Percentiles rank a stretch among this genome's conserved stretches.
Conservation (phyloP, 2,797 vertebrate species). For the Syngnathus rostellatus region DNA sequence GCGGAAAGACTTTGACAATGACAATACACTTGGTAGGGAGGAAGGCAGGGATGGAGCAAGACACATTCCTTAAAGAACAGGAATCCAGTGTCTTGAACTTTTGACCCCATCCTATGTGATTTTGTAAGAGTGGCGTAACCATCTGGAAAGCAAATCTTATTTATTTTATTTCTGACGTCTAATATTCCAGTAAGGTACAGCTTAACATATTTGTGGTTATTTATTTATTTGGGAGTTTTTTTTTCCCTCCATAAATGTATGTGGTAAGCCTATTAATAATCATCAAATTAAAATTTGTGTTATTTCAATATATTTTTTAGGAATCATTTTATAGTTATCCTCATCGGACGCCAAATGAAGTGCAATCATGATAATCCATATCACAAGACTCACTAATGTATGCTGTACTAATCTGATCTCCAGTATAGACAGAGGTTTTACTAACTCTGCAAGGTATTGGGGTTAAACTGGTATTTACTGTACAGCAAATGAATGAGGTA, state of each 20-base stretch:
- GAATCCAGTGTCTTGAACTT: slow-evolving; percentile 30
- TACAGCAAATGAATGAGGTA: not conserved
- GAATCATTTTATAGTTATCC: not conserved
- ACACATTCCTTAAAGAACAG: slow-evolving; percentile 32
- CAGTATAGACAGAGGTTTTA: not conserved
- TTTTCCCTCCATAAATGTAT: not conserved
- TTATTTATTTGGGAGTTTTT: no score
- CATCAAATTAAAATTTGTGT: not conserved
- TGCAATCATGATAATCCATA: slow-evolving; percentile 31
- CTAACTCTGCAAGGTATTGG: slow-evolving; percentile 30
- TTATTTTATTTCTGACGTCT: not conserved
- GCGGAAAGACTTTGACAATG: slow-evolving; percentile 57
- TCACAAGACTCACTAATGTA: slow-evolving; percentile 35
- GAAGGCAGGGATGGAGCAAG: slow-evolving; percentile 16
- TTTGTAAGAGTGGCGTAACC: not conserved
- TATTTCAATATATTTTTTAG: not conserved
- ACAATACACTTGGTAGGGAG: slow-evolving; percentile 28
- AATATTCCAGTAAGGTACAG: no score
- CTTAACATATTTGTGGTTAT: not conserved
- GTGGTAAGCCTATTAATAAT: not conserved
- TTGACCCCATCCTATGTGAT: slow-evolving; percentile 25
- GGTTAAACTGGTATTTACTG: slow-evolving; percentile 57
- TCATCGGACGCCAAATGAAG: not conserved
- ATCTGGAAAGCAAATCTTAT: not conserved
- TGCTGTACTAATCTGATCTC: slow-evolving; percentile 7